Evolutionary conservation across 2,888 invertebrate species (phyloP).

Genomic region (Ceramica pisi): DNA sequence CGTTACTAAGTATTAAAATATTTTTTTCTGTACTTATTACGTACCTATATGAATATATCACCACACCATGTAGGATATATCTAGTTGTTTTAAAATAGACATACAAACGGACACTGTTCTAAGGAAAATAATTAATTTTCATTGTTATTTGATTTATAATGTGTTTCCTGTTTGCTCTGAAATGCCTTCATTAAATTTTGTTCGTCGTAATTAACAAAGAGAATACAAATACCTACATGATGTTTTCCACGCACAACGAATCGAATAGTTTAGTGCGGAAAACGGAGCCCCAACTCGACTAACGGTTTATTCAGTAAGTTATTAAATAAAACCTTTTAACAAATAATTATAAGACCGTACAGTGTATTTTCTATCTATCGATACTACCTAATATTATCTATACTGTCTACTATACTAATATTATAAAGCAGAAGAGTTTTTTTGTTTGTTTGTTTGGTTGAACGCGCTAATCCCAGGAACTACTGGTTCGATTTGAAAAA

Average conservation of each 20-base stretch:
- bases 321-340: background rate
- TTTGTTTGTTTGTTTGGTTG: too few species aligned
- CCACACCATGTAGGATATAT: background rate
- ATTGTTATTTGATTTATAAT: constrained; percentile 30
- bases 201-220: constrained; percentile 17
- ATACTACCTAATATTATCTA: too few species aligned
- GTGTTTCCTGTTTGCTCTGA: constrained; percentile 55
- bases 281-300: background rate
- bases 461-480: too few species aligned
- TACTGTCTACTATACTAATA: too few species aligned
- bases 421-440: too few species aligned
- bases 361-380: background rate
- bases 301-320: background rate
- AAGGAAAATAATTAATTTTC: constrained; percentile 43
- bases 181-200: constrained; percentile 27
- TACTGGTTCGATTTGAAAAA: too few species aligned
- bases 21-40: constrained; percentile 35
- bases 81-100: constrained; percentile 15
- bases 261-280: too few species aligned
- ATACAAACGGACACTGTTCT: constrained; percentile 6
- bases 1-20: background rate
- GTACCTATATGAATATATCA: background rate
- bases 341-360: background rate
- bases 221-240: background rate
- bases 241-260: background rate